Percentiles rank a stretch among this genome's conserved stretches.
Conservation (phyloP, 2,113 vertebrate species). For the Leptocoma aspasia region DNA sequence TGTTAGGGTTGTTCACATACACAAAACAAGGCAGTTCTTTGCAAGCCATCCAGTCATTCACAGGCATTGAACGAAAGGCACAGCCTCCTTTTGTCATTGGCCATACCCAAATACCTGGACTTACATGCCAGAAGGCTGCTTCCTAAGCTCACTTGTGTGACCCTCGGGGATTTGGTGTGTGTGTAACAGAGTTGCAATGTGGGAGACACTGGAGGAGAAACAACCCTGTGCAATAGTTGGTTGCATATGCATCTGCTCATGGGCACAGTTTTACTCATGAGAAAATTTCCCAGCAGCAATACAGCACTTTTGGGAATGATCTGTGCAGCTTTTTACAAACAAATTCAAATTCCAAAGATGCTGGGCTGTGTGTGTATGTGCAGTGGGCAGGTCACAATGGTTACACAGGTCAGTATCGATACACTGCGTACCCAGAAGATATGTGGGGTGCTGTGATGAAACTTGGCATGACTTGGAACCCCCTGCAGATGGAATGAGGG, state of each 20-base stretch:
- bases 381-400: neutral
- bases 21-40: neutral
- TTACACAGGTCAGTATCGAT: neutral
- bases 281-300: neutral
- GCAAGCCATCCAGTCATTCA: neutral
- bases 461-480: neutral
- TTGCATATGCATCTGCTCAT: neutral
- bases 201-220: neutral
- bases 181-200: neutral
- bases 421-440: neutral
- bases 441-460: neutral
- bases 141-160: neutral
- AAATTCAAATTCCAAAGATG: neutral
- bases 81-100: neutral
- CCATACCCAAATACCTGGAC: neutral
- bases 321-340: neutral
- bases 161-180: accelerated
- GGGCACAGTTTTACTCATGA: neutral
- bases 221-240: neutral
- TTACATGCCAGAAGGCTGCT: neutral
- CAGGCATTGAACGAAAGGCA: neutral
- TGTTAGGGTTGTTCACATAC: neutral
- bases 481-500: neutral
- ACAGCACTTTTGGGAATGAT: neutral
- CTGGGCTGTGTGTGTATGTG: neutral